Evolutionary conservation across 2,888 invertebrate species (phyloP).

Genomic region (Malthinus flaveolus): DNA sequence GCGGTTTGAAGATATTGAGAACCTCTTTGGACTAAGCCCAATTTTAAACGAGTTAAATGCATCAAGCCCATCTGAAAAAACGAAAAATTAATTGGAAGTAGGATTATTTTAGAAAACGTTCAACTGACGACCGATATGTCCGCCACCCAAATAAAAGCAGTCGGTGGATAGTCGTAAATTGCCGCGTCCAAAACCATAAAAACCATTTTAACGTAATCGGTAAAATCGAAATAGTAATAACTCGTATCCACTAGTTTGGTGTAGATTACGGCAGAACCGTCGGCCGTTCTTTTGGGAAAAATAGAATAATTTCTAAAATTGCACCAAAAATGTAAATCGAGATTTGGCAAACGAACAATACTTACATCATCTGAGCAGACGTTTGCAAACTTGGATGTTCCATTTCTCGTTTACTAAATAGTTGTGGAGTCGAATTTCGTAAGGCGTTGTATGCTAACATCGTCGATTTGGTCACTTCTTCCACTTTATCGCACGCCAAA

Average conservation of each 20-base stretch:
- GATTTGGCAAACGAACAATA: neutral
- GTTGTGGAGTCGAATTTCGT: neutral
- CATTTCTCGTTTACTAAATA: neutral
- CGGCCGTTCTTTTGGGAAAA: constrained; percentile 62
- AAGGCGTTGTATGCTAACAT: neutral
- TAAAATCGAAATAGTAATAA: constrained; percentile 41
- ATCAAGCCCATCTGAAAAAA: constrained; percentile 40
- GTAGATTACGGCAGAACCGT: constrained; percentile 64
- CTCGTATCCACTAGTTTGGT: constrained; percentile 62
- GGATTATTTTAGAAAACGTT: neutral
- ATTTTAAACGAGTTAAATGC: constrained; percentile 42
- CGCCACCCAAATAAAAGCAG: constrained; percentile 67
- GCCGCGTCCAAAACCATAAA: constrained; percentile 54
- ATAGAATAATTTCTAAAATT: constrained; percentile 47
- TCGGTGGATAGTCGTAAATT: constrained; percentile 60
- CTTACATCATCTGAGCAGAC: constrained; percentile 58
- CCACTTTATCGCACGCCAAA: neutral
- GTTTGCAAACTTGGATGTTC: neutral
- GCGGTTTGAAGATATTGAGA: constrained; percentile 48
- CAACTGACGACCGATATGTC: constrained; percentile 66
- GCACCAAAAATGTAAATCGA: neutral
- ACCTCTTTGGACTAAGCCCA: constrained; percentile 36
- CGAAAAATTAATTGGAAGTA: neutral
- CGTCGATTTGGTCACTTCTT: neutral
- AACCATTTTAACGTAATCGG: constrained; percentile 59